Conservation (phyloP, 2,888 invertebrate species). For the Eilema sororculum region DNA sequence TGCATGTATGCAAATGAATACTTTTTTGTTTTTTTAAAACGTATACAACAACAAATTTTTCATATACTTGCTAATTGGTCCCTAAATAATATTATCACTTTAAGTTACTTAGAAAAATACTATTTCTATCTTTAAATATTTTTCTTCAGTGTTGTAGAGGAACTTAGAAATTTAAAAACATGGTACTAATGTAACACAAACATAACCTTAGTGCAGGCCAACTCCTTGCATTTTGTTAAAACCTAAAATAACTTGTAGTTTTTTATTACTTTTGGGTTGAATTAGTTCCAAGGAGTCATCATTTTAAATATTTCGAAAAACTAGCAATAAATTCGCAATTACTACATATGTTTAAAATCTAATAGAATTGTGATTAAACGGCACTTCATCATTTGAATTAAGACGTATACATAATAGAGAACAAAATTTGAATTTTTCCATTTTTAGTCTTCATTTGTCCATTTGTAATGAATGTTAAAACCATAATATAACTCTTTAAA, state of each 20-base stretch:
- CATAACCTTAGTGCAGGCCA: background rate
- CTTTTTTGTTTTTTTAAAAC: background rate
- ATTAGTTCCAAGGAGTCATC: background rate
- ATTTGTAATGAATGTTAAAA: too few relatives aligned
- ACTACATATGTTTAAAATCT: too few relatives aligned
- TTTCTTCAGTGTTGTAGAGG: background rate
- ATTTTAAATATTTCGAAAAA: background rate
- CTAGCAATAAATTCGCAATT: background rate
- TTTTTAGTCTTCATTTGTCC: background rate
- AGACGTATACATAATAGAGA: background rate
- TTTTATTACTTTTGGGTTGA: background rate
- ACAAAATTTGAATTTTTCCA: background rate
- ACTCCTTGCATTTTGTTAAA: background rate
- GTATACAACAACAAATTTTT: background rate
- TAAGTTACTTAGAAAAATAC: background rate
- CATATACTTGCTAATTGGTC: constrained; percentile 16
- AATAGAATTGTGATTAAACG: background rate
- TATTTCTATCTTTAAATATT: background rate
- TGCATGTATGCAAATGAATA: background rate
- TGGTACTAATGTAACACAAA: background rate
- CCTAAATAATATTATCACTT: constrained; percentile 4
- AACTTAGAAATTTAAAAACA: background rate
- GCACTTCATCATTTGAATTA: background rate
- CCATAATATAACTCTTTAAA: too few relatives aligned
- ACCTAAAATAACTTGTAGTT: background rate